Evolutionary conservation across 2,888 invertebrate species (phyloP).

Genomic region (Cordilura impudica): DNA sequence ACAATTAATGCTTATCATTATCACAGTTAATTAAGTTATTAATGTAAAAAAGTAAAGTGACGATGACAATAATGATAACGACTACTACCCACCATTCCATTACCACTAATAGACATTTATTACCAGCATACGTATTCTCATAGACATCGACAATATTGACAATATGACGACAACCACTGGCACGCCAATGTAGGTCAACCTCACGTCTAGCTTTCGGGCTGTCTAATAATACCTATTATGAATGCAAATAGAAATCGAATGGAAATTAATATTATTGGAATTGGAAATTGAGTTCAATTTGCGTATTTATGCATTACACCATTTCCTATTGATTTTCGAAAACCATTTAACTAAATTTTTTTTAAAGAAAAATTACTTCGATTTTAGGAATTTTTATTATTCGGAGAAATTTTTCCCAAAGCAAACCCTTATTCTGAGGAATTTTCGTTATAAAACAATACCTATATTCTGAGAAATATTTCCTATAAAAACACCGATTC

Average conservation of each 20-base stretch:
- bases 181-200: constrained; percentile 96
- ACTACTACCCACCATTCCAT: constrained; percentile 92
- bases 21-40: constrained; percentile 25
- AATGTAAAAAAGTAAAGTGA: constrained; percentile 10
- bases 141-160: constrained; percentile 95
- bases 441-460: too few relatives aligned
- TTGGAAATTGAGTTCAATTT: constrained; percentile 9
- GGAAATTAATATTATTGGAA: background rate
- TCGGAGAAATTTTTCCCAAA: too few relatives aligned
- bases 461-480: too few relatives aligned
- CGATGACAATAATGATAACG: constrained; percentile 6
- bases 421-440: too few relatives aligned
- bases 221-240: constrained; percentile 89
- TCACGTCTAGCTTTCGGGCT: constrained; percentile 95
- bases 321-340: too few relatives aligned
- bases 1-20: constrained; percentile 5
- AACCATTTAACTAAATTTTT: too few relatives aligned
- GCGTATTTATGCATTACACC: background rate
- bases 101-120: constrained; percentile 95
- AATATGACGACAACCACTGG: constrained; percentile 93
- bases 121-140: constrained; percentile 95
- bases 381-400: too few relatives aligned
- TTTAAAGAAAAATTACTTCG: too few relatives aligned
- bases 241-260: background rate
- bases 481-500: too few relatives aligned